Conservation (phyloP, 2,113 vertebrate genomes). For the Atractosteus spatula region DNA sequence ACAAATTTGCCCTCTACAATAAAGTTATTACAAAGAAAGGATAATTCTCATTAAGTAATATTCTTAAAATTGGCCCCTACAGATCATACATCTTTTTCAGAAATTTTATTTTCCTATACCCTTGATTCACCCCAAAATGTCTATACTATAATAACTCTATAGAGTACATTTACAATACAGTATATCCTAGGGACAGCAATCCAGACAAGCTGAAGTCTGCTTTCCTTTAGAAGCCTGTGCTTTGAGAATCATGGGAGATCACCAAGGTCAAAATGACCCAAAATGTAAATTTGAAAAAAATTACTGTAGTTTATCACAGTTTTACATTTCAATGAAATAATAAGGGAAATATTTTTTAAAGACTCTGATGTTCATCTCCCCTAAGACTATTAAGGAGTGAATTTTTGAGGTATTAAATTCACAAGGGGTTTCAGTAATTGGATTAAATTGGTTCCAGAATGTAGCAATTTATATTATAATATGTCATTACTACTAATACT, state of each 20-base stretch:
- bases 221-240: too few species aligned
- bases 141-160: too few species aligned
- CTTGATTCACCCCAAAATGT: too few species aligned
- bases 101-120: too few species aligned
- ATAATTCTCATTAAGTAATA: too few species aligned
- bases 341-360: conserved; percentile 48
- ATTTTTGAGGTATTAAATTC: conserved; percentile 82
- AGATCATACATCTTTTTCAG: too few species aligned
- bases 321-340: conserved; percentile 54
- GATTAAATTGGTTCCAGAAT: conserved; percentile 86
- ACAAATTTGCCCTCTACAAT: too few species aligned
- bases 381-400: conserved; percentile 72
- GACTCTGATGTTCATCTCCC: conserved; percentile 71
- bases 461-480: conserved; percentile 85
- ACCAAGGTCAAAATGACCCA: conserved; percentile 70
- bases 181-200: too few species aligned
- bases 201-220: too few species aligned
- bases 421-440: conserved; percentile 79
- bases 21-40: too few species aligned
- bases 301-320: conserved; percentile 40
- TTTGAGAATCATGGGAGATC: conserved; percentile 11
- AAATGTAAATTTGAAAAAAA: conserved; percentile 74
- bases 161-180: too few species aligned
- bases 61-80: too few species aligned
- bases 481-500: conserved; percentile 81